Percentiles rank a stretch among this genome's conserved stretches.
phyloP scores from a whole-genome alignment of 2,888 invertebrate species.

The Cheilosia grossa region DNA sequence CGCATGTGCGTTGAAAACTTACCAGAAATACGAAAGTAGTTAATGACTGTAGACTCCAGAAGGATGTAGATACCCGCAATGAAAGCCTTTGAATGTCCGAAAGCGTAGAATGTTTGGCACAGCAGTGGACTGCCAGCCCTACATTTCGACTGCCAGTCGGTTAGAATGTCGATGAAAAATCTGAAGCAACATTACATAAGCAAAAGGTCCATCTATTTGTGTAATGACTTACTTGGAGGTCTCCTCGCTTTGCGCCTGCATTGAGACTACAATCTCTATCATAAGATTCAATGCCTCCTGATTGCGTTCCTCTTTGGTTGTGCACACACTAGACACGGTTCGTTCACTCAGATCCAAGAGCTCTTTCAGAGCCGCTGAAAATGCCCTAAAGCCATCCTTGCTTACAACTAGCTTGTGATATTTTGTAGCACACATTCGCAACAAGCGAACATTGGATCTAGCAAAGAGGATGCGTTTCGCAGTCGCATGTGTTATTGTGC shows the following conservation, averaged over 20 bases:
- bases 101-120: slow-evolving; percentile 79
- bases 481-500: slow-evolving; percentile 77
- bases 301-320: slow-evolving; percentile 78
- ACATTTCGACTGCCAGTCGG: slow-evolving; percentile 80
- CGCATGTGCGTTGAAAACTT: slow-evolving; percentile 6
- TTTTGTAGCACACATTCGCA: slow-evolving; percentile 80
- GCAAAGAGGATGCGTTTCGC: slow-evolving; percentile 82
- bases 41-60: slow-evolving; percentile 80
- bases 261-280: slow-evolving; percentile 80
- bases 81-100: slow-evolving; percentile 81
- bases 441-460: slow-evolving; percentile 80
- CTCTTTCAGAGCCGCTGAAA: slow-evolving; percentile 78
- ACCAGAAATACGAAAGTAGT: slow-evolving; percentile 80
- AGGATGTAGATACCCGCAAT: slow-evolving; percentile 79
- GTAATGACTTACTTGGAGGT: slow-evolving; percentile 79
- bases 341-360: slow-evolving; percentile 79
- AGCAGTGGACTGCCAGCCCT: slow-evolving; percentile 79
- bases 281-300: slow-evolving; percentile 81
- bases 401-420: slow-evolving; percentile 80
- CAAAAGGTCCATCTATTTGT: not conserved
- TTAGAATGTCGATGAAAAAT: slow-evolving; percentile 80
- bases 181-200: slow-evolving; percentile 72
- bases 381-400: slow-evolving; percentile 80
- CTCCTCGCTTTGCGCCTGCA: slow-evolving; percentile 81
- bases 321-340: slow-evolving; percentile 76